Evolutionary conservation across 1,140 invertebrate species (phyloP).

Genomic region (Drosophila eugracilis): DNA sequence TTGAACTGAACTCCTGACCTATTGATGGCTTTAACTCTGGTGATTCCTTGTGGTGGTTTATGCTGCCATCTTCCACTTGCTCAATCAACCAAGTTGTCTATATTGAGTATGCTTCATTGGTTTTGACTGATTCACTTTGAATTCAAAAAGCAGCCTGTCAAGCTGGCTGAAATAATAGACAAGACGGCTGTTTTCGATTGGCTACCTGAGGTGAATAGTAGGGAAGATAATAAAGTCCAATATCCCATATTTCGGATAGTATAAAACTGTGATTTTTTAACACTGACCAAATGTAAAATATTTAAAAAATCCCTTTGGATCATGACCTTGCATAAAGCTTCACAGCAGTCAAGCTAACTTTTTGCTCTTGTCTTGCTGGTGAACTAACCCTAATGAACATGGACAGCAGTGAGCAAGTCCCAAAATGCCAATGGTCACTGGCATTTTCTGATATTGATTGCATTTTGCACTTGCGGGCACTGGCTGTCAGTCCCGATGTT

Average conservation of each 20-base stretch:
- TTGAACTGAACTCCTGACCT: constrained; percentile 37
- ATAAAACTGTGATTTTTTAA: no score
- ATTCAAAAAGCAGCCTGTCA: constrained; percentile 13
- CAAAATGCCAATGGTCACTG: constrained; percentile 25
- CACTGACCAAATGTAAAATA: not conserved
- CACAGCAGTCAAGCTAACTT: constrained; percentile 2
- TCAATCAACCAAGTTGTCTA: constrained; percentile 55
- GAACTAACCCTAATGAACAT: constrained; percentile 44
- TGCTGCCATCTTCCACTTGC: constrained; percentile 3
- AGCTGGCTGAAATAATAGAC: constrained; percentile 20
- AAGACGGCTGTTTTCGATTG: not conserved
- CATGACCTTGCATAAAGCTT: not conserved
- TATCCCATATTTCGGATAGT: not conserved
- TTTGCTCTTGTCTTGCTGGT: constrained; percentile 3
- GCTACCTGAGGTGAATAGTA: not conserved
- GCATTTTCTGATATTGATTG: constrained; percentile 63
- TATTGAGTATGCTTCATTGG: constrained; percentile 36
- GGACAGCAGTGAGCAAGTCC: constrained; percentile 33
- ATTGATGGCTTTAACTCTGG: constrained; percentile 38
- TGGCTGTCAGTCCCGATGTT: constrained; percentile 39
- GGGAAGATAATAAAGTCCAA: not conserved
- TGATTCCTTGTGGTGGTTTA: constrained; percentile 11
- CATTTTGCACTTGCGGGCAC: constrained; percentile 45
- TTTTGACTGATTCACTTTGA: constrained; percentile 35
- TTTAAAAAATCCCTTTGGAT: not conserved